Evolutionary conservation across 2,797 vertebrate genomes (phyloP).

Genomic region (Sebastes itinus): DNA sequence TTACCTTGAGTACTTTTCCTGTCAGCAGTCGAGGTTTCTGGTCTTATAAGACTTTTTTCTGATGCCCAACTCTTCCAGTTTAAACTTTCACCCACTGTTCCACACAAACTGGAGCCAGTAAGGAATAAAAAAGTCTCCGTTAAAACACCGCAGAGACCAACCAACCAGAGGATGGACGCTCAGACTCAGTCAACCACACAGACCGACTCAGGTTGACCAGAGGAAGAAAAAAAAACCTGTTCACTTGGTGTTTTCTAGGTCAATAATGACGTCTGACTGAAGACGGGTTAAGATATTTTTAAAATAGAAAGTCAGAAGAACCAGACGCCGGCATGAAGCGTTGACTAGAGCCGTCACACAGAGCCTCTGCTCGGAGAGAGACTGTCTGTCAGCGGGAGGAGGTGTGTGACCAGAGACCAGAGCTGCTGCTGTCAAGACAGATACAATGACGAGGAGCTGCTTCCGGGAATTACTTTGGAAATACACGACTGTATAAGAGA

Average conservation of each 20-base stretch:
- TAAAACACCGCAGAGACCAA: not conserved
- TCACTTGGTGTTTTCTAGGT: not conserved
- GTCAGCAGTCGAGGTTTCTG: not conserved
- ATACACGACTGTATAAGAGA: not conserved
- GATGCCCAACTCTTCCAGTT: not conserved
- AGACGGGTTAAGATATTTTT: accelerated
- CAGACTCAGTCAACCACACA: not conserved
- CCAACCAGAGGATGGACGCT: not conserved
- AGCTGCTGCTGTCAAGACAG: not conserved
- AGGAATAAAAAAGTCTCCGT: not conserved
- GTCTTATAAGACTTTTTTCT: not conserved
- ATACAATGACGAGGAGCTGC: accelerated
- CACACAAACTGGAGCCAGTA: not conserved
- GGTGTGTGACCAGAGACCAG: not conserved
- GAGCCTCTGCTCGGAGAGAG: accelerated
- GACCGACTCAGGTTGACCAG: not conserved
- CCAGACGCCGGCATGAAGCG: not conserved
- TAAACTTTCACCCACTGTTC: not conserved
- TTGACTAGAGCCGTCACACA: accelerated
- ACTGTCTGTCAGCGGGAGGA: not conserved
- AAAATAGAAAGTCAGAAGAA: not conserved
- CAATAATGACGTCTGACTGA: not conserved
- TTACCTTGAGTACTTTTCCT: conserved; percentile 22
- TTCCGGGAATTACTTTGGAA: conserved; percentile 10
- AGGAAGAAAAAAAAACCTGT: not conserved